Base-by-base conservation (phyloP, 2,888 invertebrate genomes). In the Branchipolynoe longqiensis region DNA sequence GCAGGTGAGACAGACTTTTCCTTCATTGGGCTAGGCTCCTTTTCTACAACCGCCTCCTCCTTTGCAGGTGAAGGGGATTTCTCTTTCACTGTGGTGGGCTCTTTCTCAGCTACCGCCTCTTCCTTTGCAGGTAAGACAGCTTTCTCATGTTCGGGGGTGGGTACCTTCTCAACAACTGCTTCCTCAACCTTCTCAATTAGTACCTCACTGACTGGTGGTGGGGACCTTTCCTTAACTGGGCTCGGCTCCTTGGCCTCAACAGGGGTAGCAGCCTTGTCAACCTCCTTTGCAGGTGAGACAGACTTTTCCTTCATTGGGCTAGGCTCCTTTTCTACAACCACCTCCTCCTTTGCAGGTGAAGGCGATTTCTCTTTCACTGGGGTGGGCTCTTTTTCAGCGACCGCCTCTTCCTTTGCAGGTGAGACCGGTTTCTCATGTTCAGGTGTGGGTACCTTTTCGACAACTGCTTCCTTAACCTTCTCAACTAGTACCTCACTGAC, bases 301-400 rank as follows among this genome's bases (percentile, higher is more conserved):
- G 59, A 41, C 25, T 69, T 54, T 36, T 84, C 84, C 14, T 41
- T 28, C 4, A 25, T 22, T 12, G 84, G 74, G 14, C 40, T 64
- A 36, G 84, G 85, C 89, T 78, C 83, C 82, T 38, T 69, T 33
- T 82, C 85, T 33, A 41, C 69, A 87, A 86, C 62, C 4, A 28
- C 62, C 14, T 8, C 81, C 81, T 81, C 73, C 38, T 33, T 73
- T 8, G 25, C 73, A n/a, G 73, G 73, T 3, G 73, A 73, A 14
- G 73, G 73, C 22, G 73, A 73, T 40, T 73, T 73, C 36, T 73
- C 73, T 73, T 73, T 81, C 28, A 54, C 12, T 2, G 81, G 54
- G 31, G 25, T 54, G 22, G 81, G 48, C 81, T 81, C 81, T 48
- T 81, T 81, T 18, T 41, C 54, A 4, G 31, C 18, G 3, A 62